Evolutionary conservation across 1,140 invertebrate species (phyloP), one percentile per base, ranked within the genome.

Genomic region (Danaus plexippus): DNA sequence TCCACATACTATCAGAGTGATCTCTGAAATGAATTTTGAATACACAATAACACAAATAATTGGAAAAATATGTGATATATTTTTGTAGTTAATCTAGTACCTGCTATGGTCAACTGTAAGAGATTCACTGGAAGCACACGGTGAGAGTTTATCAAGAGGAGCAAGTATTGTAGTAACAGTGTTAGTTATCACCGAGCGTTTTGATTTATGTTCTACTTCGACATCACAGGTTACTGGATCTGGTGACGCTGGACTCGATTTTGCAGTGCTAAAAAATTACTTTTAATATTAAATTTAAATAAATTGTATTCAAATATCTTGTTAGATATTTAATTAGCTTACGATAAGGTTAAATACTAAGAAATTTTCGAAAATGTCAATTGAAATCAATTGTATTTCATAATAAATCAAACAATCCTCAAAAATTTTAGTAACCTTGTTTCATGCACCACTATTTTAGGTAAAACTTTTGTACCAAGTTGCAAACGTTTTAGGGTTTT

Each of bases 1-100:
- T 95, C 94, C 94, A 95, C 69, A 94, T 92, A 42, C 93, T 93
- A 76, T 95, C 94, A 42, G 93, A 95, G 75, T 95, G 93, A 77
- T 95, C 94, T 72, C 92, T 91, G 57, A 48, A 86, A 78, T 59
- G 22, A 32, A 32, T 32, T 32, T 32, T 32, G 22, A 32, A 32
- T 32, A 32, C 7, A 32, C 22, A 6, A 6, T 32, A 32, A 3
- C 4, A 32, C 5, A 32, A 32, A 32, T 32, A 32, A 32, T 32
- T 32, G 22, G 7, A 32, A 32, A 32, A 32, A 32, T 32, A 32
- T 32, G 22, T 32, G 22, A 3, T 6, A 32, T 32, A 54, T 13
- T 40, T 47, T 40, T 53, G 41, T 18, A 9, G 13, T 9, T 9
- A 52, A 47, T 47, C 54, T 32, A 32, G 22, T 72, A 88, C 87